Base-by-base conservation (phyloP, 2,888 invertebrate genomes). In the Deladenus siricidicola region DNA sequence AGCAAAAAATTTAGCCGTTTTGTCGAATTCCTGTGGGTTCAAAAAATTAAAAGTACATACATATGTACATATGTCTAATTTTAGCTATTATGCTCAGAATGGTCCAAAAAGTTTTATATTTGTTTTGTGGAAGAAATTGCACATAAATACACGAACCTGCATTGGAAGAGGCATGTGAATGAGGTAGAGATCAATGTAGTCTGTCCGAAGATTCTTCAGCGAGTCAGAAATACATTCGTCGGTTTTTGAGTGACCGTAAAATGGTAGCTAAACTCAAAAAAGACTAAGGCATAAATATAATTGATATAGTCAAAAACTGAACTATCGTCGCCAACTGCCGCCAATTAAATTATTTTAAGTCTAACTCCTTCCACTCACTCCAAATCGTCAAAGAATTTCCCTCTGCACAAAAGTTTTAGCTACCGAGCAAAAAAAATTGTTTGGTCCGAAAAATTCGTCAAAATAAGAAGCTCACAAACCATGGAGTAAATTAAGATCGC, bases 141-240 rank as follows among this genome's bases (percentile, higher is more conserved):
- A n/a, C n/a, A n/a, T n/a, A n/a, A n/a, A n/a, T n/a, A n/a, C n/a
- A n/a, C n/a, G n/a, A 34, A 58, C 58, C 42, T 58, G 28, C 17
- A 4, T 39, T 14, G 53, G 53, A 34, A 34, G 30, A 6, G 53
- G 53, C 39, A 21, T 53, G n/a, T 53, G 53, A n/a, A 58, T 51
- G 19, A 60, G 23, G 30, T 60, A 60, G 21, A 57, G 50, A 4
- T 54, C 60, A 30, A 43, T 44, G 34, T 43, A 60, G 23, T 45
- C 50, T 17, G 56, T 53, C n/a, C 42, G 53, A 23, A 53, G 39
- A 4, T 23, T n/a, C 24, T 53, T 34, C 8, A 53, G 24, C 4
- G 53, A 53, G 39, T 34, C 17, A 30, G 28, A 17, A 4, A 53
- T 3, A 14, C 28, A 53, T 2, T 53, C 6, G 23, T 53, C 53